Base-by-base conservation (phyloP, 2,888 invertebrate genomes). In the Entomobrya multifasciata region DNA sequence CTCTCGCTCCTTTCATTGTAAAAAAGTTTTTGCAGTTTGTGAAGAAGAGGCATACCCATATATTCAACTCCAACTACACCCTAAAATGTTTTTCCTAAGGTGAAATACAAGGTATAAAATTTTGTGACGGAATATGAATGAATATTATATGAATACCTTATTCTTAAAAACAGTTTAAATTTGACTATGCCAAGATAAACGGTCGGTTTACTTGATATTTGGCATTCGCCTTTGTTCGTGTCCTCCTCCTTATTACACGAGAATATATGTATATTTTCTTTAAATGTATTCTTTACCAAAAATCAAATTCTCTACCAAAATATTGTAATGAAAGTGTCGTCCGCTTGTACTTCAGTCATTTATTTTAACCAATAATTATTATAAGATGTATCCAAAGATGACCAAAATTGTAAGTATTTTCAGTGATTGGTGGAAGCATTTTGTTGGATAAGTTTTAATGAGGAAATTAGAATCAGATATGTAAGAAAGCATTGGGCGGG, bases 31-130 rank as follows among this genome's bases (percentile, higher is more conserved):
- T 44, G 67, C 67, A 67, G 67, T 67, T 67, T 67, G 65, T 30
- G 65, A 65, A 65, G 30, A 13, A 67, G 44, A 67, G 67, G 41
- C 67, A 67, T 67, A 44, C 44, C 44, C 67, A 44, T 44, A n/a
- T n/a, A n/a, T n/a, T 22, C 44, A 44, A 67, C 67, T 67, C 52
- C 72, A 74, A 49, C 72, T 74, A 67, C 67, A 67, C 67, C 65
- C 65, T 27, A 44, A 44, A 44, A 17, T 41, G 17, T 67, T 67
- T 67, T 67, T 27, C 13, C n/a, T 41, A 20, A 22, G 44, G 44
- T 67, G 20, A 36, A 65, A 22, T 67, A 41, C 22, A n/a, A n/a
- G n/a, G 20, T 67, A 22, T 65, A n/a, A n/a, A n/a, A n/a, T n/a
- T n/a, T n/a, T n/a, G n/a, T n/a, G 10, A 65, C 6, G n/a, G n/a